These are phyloP conservation scores for Channa argus DNA, from an alignment of 2,113 vertebrate species.

Conservation along the genomic window DNA sequence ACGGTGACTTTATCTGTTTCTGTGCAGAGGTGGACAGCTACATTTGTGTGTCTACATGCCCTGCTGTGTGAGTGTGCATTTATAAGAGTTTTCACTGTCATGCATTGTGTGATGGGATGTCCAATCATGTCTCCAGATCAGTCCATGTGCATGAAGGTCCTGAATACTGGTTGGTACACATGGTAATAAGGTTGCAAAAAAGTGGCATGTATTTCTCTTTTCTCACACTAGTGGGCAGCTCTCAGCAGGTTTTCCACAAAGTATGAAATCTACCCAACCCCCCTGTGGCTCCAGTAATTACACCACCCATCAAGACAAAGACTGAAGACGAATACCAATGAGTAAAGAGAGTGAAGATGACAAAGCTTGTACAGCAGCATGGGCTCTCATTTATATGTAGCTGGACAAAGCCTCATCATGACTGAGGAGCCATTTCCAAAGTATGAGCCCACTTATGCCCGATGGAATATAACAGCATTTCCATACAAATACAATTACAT, in stretches of 20 bases:
- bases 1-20: slow-evolving; percentile 64
- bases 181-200: slow-evolving; percentile 12
- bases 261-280: slow-evolving; percentile 40
- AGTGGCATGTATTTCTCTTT: slow-evolving; percentile 15
- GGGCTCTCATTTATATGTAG: slow-evolving; percentile 34
- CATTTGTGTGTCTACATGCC: slow-evolving; percentile 55
- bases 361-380: slow-evolving; percentile 37
- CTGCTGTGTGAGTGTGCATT: slow-evolving; percentile 61
- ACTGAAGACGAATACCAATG: slow-evolving; percentile 65
- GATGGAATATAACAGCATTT: slow-evolving; percentile 43
- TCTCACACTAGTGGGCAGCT: slow-evolving; percentile 59
- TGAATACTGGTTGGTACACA: neutral
- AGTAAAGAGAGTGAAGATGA: slow-evolving; percentile 39
- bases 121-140: slow-evolving; percentile 33
- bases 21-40: slow-evolving; percentile 62
- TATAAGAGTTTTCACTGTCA: slow-evolving; percentile 49
- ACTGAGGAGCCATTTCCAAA: slow-evolving; percentile 34
- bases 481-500: slow-evolving; percentile 57
- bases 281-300: slow-evolving; percentile 72
- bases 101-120: slow-evolving; percentile 17
- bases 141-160: slow-evolving; percentile 13
- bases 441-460: slow-evolving; percentile 38
- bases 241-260: slow-evolving; percentile 46
- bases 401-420: slow-evolving; percentile 19
- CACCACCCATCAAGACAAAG: slow-evolving; percentile 66